Conservation (phyloP, 1,140 invertebrate genomes). For the Cepaea nemoralis region DNA sequence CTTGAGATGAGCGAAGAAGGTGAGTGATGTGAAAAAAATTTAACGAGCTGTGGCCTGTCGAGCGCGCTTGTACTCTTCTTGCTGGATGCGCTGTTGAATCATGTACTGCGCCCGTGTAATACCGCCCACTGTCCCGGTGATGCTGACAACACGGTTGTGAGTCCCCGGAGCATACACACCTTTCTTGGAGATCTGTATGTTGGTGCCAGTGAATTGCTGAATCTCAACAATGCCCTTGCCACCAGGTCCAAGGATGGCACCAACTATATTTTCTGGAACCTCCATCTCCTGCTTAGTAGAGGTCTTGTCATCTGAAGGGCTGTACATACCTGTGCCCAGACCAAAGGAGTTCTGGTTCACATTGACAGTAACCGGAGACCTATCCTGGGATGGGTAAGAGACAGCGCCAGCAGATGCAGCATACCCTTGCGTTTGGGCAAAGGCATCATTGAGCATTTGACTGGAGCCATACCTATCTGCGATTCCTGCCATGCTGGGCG, state of each 20-base stretch:
- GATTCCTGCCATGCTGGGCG: conserved; percentile 59
- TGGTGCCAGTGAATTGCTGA: conserved; percentile 94
- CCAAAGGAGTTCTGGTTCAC: conserved; percentile 84
- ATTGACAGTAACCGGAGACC: conserved; percentile 66
- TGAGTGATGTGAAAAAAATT: not conserved
- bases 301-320: conserved; percentile 65
- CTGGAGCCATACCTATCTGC: conserved; percentile 66
- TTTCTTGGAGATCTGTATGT: conserved; percentile 98
- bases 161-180: conserved; percentile 96
- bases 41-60: conserved; percentile 67
- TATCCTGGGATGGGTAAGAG: conserved; percentile 53
- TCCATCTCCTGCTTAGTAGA: conserved; percentile 87
- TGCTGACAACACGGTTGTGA: conserved; percentile 95
- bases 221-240: conserved; percentile 96
- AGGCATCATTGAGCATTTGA: conserved; percentile 66
- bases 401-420: conserved; percentile 55
- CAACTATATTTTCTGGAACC: conserved; percentile 92
- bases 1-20: not conserved
- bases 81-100: conserved; percentile 94
- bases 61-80: conserved; percentile 93
- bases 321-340: conserved; percentile 78
- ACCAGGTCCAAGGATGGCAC: conserved; percentile 95
- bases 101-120: conserved; percentile 92
- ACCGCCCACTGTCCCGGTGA: conserved; percentile 87
- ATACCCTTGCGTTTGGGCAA: conserved; percentile 57